Percentiles rank a stretch among this genome's conserved stretches.
Conservation (phyloP, 2,797 vertebrate genomes). For the Pipistrellus kuhlii region DNA sequence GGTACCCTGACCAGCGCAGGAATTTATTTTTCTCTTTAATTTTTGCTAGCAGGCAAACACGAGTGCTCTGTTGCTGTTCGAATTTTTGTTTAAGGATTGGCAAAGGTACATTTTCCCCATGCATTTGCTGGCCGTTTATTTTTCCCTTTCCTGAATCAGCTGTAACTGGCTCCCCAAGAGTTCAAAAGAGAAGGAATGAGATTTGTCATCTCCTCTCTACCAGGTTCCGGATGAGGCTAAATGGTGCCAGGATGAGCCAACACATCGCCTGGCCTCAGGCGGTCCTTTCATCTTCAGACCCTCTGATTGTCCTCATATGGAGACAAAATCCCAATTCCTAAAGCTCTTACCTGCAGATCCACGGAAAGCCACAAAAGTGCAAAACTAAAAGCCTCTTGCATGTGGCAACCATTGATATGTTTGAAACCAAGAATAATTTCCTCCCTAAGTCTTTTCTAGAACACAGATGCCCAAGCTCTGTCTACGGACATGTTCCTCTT, state of each 20-base stretch:
- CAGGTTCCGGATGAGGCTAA: neutral
- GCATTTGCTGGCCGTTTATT: neutral
- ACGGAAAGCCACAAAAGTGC: neutral
- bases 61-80: neutral
- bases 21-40: neutral
- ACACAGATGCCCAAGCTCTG: neutral
- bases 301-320: neutral
- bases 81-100: neutral
- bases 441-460: neutral
- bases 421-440: conserved; percentile 1
- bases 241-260: neutral
- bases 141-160: neutral
- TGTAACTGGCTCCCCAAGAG: neutral
- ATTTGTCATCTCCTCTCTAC: neutral
- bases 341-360: neutral
- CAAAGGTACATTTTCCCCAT: neutral
- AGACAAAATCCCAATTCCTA: neutral
- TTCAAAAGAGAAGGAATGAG: neutral
- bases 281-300: neutral
- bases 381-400: neutral
- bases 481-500: neutral
- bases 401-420: neutral
- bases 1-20: neutral
- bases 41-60: neutral
- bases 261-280: neutral